Conservation (phyloP, 2,888 invertebrate species). For the Athalia cordata region DNA sequence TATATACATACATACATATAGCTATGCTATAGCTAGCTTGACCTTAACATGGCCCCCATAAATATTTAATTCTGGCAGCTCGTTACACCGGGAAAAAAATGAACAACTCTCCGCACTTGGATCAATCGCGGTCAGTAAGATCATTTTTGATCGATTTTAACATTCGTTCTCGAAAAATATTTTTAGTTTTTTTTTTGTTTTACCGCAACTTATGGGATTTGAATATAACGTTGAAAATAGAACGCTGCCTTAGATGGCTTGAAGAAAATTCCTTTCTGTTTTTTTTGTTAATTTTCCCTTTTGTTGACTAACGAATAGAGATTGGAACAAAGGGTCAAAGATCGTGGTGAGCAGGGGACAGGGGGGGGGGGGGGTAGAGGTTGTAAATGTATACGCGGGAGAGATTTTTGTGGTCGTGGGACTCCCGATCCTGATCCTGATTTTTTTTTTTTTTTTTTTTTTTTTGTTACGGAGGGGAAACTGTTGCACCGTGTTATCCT, state of each 20-base stretch:
- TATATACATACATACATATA: neutral
- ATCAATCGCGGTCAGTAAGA: neutral
- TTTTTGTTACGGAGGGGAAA: no score
- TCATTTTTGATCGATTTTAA: no score
- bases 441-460: no score
- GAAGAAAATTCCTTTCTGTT: neutral
- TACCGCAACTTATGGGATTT: no score
- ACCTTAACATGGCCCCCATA: slow-evolving; percentile 68
- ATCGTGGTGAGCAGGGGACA: neutral
- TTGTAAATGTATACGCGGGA: neutral
- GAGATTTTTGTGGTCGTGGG: neutral
- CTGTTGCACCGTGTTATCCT: no score
- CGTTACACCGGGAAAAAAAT: slow-evolving; percentile 66
- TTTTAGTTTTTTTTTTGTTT: no score
- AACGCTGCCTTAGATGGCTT: no score
- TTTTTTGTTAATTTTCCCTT: no score
- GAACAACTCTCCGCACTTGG: slow-evolving; percentile 47
- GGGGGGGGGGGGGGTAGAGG: neutral
- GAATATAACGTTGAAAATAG: no score
- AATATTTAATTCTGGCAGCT: slow-evolving; percentile 71
- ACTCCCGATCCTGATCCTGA: no score
- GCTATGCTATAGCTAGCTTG: slow-evolving; percentile 54
- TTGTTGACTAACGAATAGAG: slow-evolving; percentile 36
- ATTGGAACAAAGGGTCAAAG: slow-evolving; percentile 29
- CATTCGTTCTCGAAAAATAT: no score